These are phyloP conservation scores for Falco berigora DNA, from an alignment of 2,797 vertebrate species.

Conservation along the genomic window DNA sequence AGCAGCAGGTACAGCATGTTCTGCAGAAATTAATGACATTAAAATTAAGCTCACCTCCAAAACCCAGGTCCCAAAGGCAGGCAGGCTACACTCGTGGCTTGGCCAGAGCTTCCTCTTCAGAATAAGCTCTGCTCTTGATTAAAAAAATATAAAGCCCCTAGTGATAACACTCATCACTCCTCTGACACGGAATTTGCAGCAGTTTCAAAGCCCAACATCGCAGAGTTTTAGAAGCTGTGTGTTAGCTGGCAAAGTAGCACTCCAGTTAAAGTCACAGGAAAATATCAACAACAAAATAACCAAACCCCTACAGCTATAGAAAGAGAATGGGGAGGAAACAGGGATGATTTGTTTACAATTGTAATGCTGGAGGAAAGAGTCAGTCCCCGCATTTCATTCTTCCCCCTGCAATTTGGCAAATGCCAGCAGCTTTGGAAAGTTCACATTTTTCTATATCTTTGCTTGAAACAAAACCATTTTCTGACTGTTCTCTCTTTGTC, in stretches of 20 bases:
- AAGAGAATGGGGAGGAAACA: not conserved
- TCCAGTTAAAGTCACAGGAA: not conserved
- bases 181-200: not conserved
- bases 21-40: not conserved
- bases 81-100: not conserved
- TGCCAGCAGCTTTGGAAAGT: not conserved
- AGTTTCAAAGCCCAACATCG: fast-evolving
- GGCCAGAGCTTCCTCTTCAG: not conserved
- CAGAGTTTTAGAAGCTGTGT: not conserved
- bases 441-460: not conserved
- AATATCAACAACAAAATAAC: not conserved
- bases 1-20: not conserved
- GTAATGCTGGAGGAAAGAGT: not conserved
- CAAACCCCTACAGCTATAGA: not conserved
- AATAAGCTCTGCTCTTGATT: not conserved
- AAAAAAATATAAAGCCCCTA: not conserved
- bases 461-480: not conserved
- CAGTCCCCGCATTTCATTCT: not conserved
- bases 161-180: not conserved
- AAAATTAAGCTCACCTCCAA: not conserved
- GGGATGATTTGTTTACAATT: not conserved
- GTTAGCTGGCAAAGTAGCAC: not conserved
- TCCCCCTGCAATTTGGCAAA: not conserved
- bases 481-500: not conserved
- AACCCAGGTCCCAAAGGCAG: not conserved